A percentile compares a stretch with the other conserved stretches of the same genome.
Conservation (phyloP, 1,140 invertebrate species). For the Bicyclus anynana region DNA sequence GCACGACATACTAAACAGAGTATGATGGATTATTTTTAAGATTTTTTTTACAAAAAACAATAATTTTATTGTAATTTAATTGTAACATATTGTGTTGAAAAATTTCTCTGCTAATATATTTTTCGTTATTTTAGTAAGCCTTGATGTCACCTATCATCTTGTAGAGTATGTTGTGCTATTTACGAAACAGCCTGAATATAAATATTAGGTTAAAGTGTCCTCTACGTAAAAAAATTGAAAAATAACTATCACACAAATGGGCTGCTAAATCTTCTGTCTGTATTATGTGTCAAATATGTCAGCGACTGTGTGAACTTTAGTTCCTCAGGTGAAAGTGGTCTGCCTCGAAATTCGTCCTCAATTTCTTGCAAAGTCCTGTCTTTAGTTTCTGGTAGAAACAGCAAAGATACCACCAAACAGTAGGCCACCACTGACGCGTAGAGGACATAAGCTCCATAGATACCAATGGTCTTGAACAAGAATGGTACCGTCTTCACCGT, state of each 20-base stretch:
- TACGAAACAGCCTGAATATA: too few species aligned
- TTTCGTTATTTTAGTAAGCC: too few species aligned
- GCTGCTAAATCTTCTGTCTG: conserved; percentile 53
- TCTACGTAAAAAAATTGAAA: background rate
- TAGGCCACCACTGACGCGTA: conserved; percentile 31
- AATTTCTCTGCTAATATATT: too few species aligned
- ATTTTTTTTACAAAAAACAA: too few species aligned
- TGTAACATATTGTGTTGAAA: too few species aligned
- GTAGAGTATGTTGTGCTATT: too few species aligned
- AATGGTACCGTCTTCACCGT: conserved; percentile 45
- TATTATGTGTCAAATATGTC: conserved; percentile 39
- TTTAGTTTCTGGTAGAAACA: conserved; percentile 47
- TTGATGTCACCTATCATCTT: too few species aligned
- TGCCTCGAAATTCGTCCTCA: conserved; percentile 42
- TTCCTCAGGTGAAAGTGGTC: conserved; percentile 29
- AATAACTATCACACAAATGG: conserved; percentile 32
- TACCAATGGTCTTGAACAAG: conserved; percentile 34
- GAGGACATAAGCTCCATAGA: conserved; percentile 40
- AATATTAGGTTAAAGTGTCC: too few species aligned
- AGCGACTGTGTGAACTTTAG: conserved; percentile 36
- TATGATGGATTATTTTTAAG: too few species aligned
- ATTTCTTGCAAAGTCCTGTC: conserved; percentile 47
- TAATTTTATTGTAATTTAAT: too few species aligned
- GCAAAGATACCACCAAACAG: conserved; percentile 29
- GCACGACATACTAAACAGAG: too few species aligned